Conservation (phyloP, 2,113 vertebrate species). For the Siphamia tubifer region DNA sequence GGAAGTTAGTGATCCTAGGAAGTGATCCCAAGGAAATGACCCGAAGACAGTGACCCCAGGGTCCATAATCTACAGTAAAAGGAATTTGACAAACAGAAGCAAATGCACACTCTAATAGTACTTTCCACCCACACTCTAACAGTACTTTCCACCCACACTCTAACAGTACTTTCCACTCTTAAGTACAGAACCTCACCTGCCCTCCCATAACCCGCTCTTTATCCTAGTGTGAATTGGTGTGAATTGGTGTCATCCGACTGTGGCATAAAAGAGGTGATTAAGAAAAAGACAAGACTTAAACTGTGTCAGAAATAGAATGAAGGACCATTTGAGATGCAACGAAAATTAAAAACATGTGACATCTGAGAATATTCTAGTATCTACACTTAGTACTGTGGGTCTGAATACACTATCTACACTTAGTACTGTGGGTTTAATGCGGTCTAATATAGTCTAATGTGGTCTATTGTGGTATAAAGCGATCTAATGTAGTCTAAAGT, state of each 20-base stretch:
- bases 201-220: no score
- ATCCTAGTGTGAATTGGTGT: slow-evolving; percentile 16
- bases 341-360: slow-evolving; percentile 25
- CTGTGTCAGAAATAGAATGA: neutral
- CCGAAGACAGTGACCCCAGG: no score
- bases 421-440: no score
- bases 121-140: slow-evolving; percentile 26
- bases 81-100: slow-evolving; percentile 39
- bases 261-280: slow-evolving; percentile 9
- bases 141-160: slow-evolving; percentile 21
- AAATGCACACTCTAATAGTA: slow-evolving; percentile 16
- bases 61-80: slow-evolving; percentile 7
- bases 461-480: no score
- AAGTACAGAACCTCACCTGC: no score
- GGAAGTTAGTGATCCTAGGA: no score
- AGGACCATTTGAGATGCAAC: neutral
- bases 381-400: neutral
- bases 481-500: no score
- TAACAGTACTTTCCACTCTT: slow-evolving; percentile 28
- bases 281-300: neutral
- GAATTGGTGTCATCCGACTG: slow-evolving; percentile 13
- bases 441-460: no score
- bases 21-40: no score
- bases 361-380: neutral
- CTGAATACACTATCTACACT: no score